phyloP scores from a whole-genome alignment of 2,113 vertebrate genomes.

The Thunnus thynnus region DNA sequence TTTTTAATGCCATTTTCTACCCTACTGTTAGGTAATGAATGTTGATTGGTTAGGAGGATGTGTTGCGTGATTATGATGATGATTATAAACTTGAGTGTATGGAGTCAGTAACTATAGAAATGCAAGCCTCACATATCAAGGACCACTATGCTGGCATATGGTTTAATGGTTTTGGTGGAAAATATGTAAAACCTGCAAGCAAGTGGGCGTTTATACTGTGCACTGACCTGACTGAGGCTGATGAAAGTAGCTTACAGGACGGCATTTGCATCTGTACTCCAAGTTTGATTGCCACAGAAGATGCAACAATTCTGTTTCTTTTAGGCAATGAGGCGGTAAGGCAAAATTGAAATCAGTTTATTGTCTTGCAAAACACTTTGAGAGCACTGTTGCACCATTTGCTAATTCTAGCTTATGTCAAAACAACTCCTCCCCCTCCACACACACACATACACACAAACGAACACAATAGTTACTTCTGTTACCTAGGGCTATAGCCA shows the following conservation, averaged over 20 bases:
- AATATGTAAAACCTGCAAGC: slow-evolving; percentile 30
- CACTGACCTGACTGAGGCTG: slow-evolving; percentile 15
- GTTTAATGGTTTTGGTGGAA: slow-evolving; percentile 6
- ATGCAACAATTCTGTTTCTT: neutral
- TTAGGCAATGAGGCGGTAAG: neutral
- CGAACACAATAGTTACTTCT: neutral
- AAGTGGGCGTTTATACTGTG: slow-evolving; percentile 7
- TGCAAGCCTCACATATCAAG: neutral
- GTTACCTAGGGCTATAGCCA: slow-evolving; percentile 1
- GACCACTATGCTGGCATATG: neutral
- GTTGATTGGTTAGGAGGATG: too few species aligned
- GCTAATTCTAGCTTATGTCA: slow-evolving; percentile 13
- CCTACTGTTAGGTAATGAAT: too few species aligned
- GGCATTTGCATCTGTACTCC: neutral
- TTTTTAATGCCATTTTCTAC: too few species aligned
- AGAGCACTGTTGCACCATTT: neutral
- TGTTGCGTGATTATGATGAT: neutral
- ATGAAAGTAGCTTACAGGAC: neutral
- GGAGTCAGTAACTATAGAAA: neutral
- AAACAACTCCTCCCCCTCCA: slow-evolving; percentile 15
- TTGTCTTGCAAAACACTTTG: slow-evolving; percentile 14
- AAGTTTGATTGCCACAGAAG: slow-evolving; percentile 11
- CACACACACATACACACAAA: too few species aligned
- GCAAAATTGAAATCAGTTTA: slow-evolving; percentile 1
- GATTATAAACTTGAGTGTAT: neutral